Conservation (phyloP, 2,888 invertebrate species). For the Papilio gigon region DNA sequence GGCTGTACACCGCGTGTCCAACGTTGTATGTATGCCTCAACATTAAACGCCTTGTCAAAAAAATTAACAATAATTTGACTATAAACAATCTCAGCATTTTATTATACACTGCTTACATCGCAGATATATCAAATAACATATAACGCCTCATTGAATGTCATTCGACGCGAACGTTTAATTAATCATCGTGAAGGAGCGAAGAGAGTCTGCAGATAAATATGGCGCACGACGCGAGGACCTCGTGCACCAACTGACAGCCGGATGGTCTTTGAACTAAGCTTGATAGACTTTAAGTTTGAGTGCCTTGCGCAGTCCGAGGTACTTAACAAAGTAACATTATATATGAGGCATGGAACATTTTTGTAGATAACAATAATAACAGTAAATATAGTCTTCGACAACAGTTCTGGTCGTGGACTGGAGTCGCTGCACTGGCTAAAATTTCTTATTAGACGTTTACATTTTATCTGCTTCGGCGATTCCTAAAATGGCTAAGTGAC, state of each 20-base stretch:
- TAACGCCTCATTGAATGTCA: conserved; percentile 8
- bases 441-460: too few species aligned
- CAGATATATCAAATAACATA: not conserved
- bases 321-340: too few species aligned
- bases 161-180: conserved; percentile 18
- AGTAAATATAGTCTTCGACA: too few species aligned
- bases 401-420: too few species aligned
- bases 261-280: not conserved
- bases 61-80: not conserved
- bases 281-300: not conserved
- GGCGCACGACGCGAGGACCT: not conserved
- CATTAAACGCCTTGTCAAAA: not conserved
- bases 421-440: too few species aligned
- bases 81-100: not conserved
- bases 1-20: too few species aligned
- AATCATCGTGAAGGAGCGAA: not conserved
- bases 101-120: not conserved
- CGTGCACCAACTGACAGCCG: conserved; percentile 6
- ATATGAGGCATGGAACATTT: too few species aligned
- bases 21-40: not conserved
- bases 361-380: too few species aligned
- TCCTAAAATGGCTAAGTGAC: too few species aligned
- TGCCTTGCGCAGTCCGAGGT: too few species aligned
- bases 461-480: too few species aligned
- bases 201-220: not conserved